These are phyloP conservation scores for Axis porcinus DNA, from an alignment of 2,113 vertebrate species.

Conservation along the genomic window DNA sequence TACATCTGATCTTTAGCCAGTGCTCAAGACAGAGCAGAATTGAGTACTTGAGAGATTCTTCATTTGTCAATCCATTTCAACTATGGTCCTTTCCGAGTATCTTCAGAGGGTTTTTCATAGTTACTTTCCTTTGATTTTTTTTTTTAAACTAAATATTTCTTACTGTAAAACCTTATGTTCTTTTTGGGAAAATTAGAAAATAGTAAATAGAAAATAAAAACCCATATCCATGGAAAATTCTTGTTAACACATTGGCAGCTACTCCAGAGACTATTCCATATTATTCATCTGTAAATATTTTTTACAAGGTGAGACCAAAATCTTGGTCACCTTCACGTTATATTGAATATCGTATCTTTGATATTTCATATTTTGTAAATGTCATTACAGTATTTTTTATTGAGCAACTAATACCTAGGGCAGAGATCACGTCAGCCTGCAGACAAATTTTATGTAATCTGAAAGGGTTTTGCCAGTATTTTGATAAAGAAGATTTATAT, in stretches of 20 bases:
- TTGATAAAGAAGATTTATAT: neutral
- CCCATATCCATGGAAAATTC: neutral
- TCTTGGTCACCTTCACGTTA: neutral
- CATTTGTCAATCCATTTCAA: neutral
- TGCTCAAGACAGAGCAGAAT: neutral
- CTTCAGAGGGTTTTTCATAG: neutral
- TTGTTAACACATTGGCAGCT: neutral
- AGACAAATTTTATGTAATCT: neutral
- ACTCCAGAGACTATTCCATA: neutral
- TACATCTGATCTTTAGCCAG: neutral
- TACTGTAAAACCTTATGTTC: neutral
- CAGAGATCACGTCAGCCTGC: neutral
- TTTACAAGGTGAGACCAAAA: neutral
- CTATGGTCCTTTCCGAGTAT: neutral
- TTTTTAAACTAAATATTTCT: neutral
- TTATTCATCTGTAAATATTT: neutral
- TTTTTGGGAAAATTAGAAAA: constrained; percentile 15
- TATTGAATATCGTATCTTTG: neutral
- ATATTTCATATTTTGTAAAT: neutral
- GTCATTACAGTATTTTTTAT: neutral
- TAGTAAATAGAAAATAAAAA: neutral
- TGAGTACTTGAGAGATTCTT: neutral
- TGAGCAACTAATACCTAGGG: neutral
- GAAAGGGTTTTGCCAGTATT: neutral
- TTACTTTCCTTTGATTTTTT: neutral